Evolutionary conservation across 2,797 vertebrate species (phyloP), one percentile per base, ranked within the genome.

Genomic region (Enteromius thamalakanensis): DNA sequence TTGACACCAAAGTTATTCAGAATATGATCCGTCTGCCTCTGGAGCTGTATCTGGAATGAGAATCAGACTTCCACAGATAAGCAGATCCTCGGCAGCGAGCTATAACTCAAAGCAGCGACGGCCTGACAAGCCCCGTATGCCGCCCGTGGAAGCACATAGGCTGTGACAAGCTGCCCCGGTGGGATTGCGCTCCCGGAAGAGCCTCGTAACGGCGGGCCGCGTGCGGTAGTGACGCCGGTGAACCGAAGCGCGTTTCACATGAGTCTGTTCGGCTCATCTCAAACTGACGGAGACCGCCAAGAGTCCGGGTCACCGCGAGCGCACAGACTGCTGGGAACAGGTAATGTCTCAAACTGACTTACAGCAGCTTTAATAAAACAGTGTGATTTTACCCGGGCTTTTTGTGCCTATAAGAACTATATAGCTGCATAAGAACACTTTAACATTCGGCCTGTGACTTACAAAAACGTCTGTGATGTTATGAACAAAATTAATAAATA

Each of bases 41-140:
- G 4, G 29, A 49, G 64, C 42, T 71, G 47, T n/a, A 80, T 70
- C 45, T 85, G 86, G 82, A 81, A 82, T 81, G 67, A 70, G 51
- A 40, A 80, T 84, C 40, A 79, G 23, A 34, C 84, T 87, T 88
- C 84, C 45, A 82, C 84, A 88, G 86, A 87, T 80, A 86, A 80
- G 40, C 72, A 67, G 60, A 60, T 82, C 83, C 80, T 32, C 60
- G 26, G 58, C n/a, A 45, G 64, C 15, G 67, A 78, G 79, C 81
- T 75, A 74, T 87, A 88, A 88, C 70, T 88, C 86, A 88, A 17
- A 75, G 78, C 47, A 64, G 84, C 34, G 71, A 83, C 81, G 87
- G 80, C 81, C 87, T 77, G 86, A 87, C 82, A 70, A 85, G 84
- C 79, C 65, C 87, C 5, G 75, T 68, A 67, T 83, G 77, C 80